A percentile compares a stretch with the other conserved stretches of the same genome.
Evolutionary conservation across 2,888 invertebrate genomes (phyloP).

Genomic region (Electrophaes corylata): DNA sequence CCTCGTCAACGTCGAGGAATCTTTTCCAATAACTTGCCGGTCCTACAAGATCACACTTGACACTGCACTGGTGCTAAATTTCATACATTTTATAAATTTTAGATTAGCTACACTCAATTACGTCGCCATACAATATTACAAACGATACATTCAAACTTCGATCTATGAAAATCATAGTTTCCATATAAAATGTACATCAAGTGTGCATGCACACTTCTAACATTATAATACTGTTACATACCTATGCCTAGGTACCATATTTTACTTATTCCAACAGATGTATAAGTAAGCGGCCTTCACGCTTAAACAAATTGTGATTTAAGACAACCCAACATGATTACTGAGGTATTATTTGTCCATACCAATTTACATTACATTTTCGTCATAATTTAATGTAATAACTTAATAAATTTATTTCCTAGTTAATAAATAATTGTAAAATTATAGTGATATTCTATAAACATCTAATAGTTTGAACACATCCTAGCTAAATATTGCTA

Average conservation of each 20-base stretch:
- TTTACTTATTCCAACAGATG: slow-evolving; percentile 26
- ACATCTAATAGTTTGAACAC: slow-evolving; percentile 77
- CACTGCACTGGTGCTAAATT: slow-evolving; percentile 22
- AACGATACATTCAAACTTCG: slow-evolving; percentile 17
- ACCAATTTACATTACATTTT: slow-evolving; percentile 43
- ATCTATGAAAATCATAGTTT: slow-evolving; percentile 22
- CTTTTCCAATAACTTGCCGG: slow-evolving; percentile 23
- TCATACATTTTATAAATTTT: slow-evolving; percentile 24
- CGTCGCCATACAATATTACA: slow-evolving; percentile 23
- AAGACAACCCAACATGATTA: slow-evolving; percentile 56
- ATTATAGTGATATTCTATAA: slow-evolving; percentile 66
- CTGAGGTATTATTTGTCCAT: slow-evolving; percentile 64
- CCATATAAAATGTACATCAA: slow-evolving; percentile 24
- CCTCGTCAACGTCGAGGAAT: slow-evolving; percentile 6
- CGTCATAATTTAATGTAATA: slow-evolving; percentile 58
- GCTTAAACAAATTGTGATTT: slow-evolving; percentile 51
- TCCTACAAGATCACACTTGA: slow-evolving; percentile 23
- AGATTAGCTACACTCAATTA: slow-evolving; percentile 30
- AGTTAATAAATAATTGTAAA: slow-evolving; percentile 77
- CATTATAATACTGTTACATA: slow-evolving; percentile 40
- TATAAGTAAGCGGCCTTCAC: slow-evolving; percentile 30
- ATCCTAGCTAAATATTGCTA: slow-evolving; percentile 82
- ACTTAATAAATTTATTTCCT: slow-evolving; percentile 73
- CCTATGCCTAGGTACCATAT: slow-evolving; percentile 16
- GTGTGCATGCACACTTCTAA: slow-evolving; percentile 31